Base-by-base conservation (phyloP, 2,797 vertebrate species). In the Brotula barbata region DNA sequence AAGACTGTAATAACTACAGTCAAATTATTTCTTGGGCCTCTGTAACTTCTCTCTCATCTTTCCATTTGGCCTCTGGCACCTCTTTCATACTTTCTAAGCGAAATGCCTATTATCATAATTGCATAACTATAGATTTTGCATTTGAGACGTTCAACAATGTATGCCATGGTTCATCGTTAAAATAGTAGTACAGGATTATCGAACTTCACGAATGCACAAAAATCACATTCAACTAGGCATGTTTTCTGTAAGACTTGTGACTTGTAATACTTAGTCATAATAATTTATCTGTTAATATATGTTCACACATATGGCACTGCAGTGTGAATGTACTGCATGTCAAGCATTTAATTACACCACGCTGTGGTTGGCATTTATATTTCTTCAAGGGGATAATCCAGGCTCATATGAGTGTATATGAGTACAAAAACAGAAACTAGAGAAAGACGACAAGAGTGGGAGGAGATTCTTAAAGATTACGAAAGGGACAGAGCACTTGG, bases 1-100 rank as follows among this genome's bases (percentile, higher is more conserved):
- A 86, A 85, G 75, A 77, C 73, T 64, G 73, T 77, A 87, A 88
- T 86, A 86, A 87, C 81, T 59, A 72, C 55, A 48, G 45, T 83
- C 80, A 78, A 80, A 85, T 85, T 83, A 88, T 85, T 84, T 82
- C 75, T 62, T 52, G 64, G 64, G 77, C 66, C 58, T 63, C 63
- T 70, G 71, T 71, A 73, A 80, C 70, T 81, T 85, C 81, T 53
- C 50, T 59, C 59, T 68, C 75, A 73, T 80, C 68, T 76, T 57
- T 60, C 43, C 70, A 22, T 73, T 80, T 82, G 67, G 75, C 78
- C 72, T 57, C 58, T 25, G 25, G 73, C 12, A 7, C 34, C 70
- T 76, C 58, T 70, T 84, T 70, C 75, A 69, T 76, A 62, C 64
- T 64, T 63, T 85, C n/a, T n/a, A n/a, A n/a, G 51, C 77, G 61